Percentiles rank a stretch among this genome's conserved stretches.
Conservation (phyloP, 2,888 invertebrate genomes). For the Dysmachus trigonus region DNA sequence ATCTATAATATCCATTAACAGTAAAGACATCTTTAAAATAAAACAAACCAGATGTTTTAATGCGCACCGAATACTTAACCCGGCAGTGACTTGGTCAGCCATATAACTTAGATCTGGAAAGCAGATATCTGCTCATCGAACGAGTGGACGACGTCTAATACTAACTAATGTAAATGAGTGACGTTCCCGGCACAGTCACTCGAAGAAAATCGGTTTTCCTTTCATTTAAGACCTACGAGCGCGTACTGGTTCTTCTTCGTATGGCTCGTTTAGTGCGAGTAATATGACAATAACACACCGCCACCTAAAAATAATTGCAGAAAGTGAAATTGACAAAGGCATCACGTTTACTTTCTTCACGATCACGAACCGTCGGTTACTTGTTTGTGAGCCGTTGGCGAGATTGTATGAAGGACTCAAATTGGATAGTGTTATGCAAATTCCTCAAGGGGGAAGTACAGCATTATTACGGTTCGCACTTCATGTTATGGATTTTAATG, state of each 20-base stretch:
- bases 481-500: not conserved
- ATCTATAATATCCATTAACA: not conserved
- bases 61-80: not conserved
- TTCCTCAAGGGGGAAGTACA: not conserved
- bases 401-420: not conserved
- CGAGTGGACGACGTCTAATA: not conserved
- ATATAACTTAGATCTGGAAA: not conserved
- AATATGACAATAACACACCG: not conserved
- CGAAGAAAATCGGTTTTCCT: not conserved
- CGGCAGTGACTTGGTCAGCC: not conserved
- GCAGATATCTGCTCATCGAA: not conserved
- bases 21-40: not conserved
- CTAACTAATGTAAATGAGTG: not conserved
- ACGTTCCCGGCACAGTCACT: not conserved
- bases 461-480: not conserved
- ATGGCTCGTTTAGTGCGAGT: not conserved
- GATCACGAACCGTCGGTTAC: not conserved
- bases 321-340: conserved; percentile 21
- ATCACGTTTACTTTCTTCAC: not conserved
- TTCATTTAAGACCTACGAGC: not conserved
- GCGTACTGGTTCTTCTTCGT: not conserved
- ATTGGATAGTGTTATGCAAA: not conserved
- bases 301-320: conserved; percentile 27
- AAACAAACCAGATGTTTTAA: not conserved
- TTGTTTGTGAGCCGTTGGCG: not conserved